Conservation (phyloP, 2,113 vertebrate genomes). For the Phyllostomus hastatus region DNA sequence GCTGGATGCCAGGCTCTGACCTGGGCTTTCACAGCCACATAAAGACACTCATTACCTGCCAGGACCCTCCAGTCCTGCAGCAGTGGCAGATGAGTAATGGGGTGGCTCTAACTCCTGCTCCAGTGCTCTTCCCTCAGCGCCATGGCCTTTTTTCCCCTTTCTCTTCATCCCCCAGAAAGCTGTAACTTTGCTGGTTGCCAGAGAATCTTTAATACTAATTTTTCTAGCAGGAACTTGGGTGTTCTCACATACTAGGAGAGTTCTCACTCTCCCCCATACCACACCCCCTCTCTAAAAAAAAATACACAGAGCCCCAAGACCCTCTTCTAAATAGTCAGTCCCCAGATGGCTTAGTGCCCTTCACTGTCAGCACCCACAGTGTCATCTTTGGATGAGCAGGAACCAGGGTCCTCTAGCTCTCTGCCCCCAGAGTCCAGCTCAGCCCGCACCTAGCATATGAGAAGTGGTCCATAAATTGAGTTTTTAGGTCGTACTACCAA, state of each 20-base stretch:
- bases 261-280: background rate
- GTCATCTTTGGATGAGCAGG: background rate
- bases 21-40: background rate
- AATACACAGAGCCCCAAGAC: background rate
- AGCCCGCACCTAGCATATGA: background rate
- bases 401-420: background rate
- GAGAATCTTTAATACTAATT: background rate
- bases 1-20: background rate
- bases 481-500: background rate
- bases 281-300: background rate
- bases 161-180: background rate
- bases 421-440: background rate
- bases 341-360: background rate
- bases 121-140: background rate
- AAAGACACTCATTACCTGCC: background rate
- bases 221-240: background rate
- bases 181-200: background rate
- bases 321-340: background rate
- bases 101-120: background rate
- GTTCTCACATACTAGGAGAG: background rate
- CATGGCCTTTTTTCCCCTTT: too few relatives aligned
- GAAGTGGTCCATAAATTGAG: fast-evolving
- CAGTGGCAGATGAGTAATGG: fast-evolving
- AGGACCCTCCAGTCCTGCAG: background rate
- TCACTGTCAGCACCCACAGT: background rate